These are phyloP conservation scores for Lycodopsis pacificus DNA, from an alignment of 2,797 vertebrate species.

Conservation along the genomic window DNA sequence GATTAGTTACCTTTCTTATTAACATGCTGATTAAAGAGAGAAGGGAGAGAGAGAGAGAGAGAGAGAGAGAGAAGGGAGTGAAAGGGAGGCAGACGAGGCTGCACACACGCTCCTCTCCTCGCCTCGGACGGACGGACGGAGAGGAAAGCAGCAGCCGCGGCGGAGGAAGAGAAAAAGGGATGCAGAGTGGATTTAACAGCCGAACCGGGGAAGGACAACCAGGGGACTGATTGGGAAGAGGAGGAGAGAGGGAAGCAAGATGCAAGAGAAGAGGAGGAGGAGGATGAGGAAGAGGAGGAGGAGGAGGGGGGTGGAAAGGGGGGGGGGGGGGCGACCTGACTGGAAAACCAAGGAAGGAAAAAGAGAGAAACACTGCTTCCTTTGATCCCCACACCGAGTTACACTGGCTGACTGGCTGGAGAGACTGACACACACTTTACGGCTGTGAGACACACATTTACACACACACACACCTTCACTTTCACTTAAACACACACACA, in stretches of 20 bases:
- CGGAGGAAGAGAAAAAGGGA: slow-evolving; percentile 48
- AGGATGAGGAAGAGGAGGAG: slow-evolving; percentile 43
- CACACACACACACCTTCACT: slow-evolving; percentile 44
- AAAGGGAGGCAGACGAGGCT: slow-evolving; percentile 60
- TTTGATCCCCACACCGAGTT: slow-evolving; percentile 70
- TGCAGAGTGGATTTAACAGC: slow-evolving; percentile 77
- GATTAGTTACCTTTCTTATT: slow-evolving; percentile 87
- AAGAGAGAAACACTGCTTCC: slow-evolving; percentile 66
- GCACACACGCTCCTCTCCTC: slow-evolving; percentile 61
- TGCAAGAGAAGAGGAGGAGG: slow-evolving; percentile 61
- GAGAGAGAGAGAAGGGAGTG: slow-evolving; percentile 44
- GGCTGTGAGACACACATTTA: slow-evolving; percentile 74
- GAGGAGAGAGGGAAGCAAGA: slow-evolving; percentile 59
- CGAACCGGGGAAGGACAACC: slow-evolving; percentile 54
- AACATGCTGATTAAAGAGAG: slow-evolving; percentile 87
- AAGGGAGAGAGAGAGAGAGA: slow-evolving; percentile 75
- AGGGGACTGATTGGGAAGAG: slow-evolving; percentile 63
- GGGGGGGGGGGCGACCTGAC: slow-evolving; percentile 60
- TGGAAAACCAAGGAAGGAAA: slow-evolving; percentile 71
- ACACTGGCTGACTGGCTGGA: slow-evolving; percentile 64
- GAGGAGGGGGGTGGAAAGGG: slow-evolving; percentile 36
- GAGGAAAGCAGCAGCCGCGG: slow-evolving; percentile 57
- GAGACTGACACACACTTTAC: slow-evolving; percentile 74
- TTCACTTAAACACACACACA: slow-evolving; percentile 34
- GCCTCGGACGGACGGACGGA: slow-evolving; percentile 52